Conservation (phyloP, 2,797 vertebrate genomes). For the Eupleurogrammus muticus region DNA sequence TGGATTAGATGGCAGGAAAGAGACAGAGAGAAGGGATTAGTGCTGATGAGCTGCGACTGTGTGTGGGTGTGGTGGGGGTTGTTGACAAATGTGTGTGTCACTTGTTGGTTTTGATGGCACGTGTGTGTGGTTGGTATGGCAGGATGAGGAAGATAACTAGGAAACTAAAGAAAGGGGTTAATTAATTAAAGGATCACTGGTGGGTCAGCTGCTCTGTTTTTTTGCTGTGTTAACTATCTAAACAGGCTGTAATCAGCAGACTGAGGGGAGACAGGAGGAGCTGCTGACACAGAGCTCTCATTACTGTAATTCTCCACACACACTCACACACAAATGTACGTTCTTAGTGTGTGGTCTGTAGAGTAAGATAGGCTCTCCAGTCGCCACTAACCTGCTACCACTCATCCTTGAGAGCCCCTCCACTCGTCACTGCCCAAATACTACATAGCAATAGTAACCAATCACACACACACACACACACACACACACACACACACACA, state of each 20-base stretch:
- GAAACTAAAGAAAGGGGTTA: slow-evolving; percentile 62
- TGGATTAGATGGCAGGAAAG: slow-evolving; percentile 81
- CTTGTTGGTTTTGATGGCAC: slow-evolving; percentile 38
- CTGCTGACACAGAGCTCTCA: slow-evolving; percentile 81
- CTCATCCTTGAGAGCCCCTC: slow-evolving; percentile 62
- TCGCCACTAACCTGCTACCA: slow-evolving; percentile 59
- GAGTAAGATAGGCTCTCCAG: slow-evolving; percentile 58
- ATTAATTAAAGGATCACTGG: slow-evolving; percentile 70
- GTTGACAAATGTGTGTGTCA: slow-evolving; percentile 53
- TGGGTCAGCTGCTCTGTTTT: slow-evolving; percentile 51
- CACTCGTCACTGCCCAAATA: slow-evolving; percentile 56
- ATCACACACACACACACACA: slow-evolving; percentile 10
- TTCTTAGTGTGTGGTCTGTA: slow-evolving; percentile 52
- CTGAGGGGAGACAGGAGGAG: slow-evolving; percentile 71
- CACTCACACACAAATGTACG: slow-evolving; percentile 27
- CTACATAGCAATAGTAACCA: slow-evolving; percentile 9
- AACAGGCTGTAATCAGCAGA: slow-evolving; percentile 80
- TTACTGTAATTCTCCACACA: slow-evolving; percentile 77
- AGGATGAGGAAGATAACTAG: slow-evolving; percentile 45
- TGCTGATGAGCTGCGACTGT: slow-evolving; percentile 65
- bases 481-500: slow-evolving; percentile 21
- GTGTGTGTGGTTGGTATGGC: slow-evolving; percentile 33
- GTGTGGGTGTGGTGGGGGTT: slow-evolving; percentile 31
- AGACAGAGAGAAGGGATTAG: slow-evolving; percentile 77
- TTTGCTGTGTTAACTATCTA: slow-evolving; percentile 49